Evolutionary conservation across 2,888 invertebrate genomes (phyloP), one percentile per base, ranked within the genome.

Genomic region (Drosophila robusta): DNA sequence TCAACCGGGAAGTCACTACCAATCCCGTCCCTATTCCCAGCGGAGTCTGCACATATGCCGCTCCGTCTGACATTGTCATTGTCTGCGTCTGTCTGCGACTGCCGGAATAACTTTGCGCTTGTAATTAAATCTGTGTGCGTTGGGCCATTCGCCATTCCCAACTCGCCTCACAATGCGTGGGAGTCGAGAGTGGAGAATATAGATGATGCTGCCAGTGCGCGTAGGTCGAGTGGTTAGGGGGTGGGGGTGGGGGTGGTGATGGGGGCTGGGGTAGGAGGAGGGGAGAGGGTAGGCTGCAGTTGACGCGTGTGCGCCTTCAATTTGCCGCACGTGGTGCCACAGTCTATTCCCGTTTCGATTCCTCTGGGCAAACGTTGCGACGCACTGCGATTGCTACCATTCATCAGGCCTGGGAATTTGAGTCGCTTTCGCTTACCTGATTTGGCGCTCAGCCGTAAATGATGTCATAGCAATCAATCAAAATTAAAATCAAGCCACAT

Each of bases 391-490:
- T 26, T 51, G 36, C 34, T 39, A 7, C 38, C 60, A 60, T 55
- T 66, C 41, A 56, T 52, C 47, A 18, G 46, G 42, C 45, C 18
- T 58, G 50, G 22, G 8, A 26, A n/a, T 7, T 32, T 38, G 38
- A 47, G 50, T 41, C 54, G 45, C 32, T 51, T 60, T 51, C 44
- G 58, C 44, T 49, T 32, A 51, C 26, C 58, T 39, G 64, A 26
- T 38, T 50, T 46, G 39, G 8, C 18, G 14, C n/a, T 14, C 24
- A 52, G 49, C 58, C 61, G n/a, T 39, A 45, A 61, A 65, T 58
- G 32, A 49, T 67, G 64, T 52, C 68, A 34, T 22, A 26, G 57
- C 83, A 80, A 86, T 80, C 87, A 86, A 86, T 86, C 87, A 80
- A 72, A 80, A 86, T 80, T 86, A 80, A 79, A 79, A 67, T 83